Percentiles rank a stretch among this genome's conserved stretches.
phyloP scores from a whole-genome alignment of 2,797 vertebrate genomes.

The Sebastes reedi region DNA sequence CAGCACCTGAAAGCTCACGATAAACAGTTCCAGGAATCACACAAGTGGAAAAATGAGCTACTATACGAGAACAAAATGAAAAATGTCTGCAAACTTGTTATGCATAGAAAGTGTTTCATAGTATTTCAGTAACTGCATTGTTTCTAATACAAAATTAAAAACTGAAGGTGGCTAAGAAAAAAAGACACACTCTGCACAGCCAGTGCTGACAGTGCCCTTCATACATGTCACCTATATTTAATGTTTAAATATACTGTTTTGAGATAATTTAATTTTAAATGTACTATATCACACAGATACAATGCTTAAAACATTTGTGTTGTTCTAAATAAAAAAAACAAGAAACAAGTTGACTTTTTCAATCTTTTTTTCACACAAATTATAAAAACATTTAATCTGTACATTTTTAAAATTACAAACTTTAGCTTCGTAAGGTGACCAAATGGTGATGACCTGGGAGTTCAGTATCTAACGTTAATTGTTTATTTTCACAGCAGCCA shows the following conservation, averaged over 20 bases:
- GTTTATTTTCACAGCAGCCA: neutral
- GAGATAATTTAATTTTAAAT: constrained; percentile 86
- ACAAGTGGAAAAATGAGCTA: constrained; percentile 19
- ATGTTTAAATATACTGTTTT: constrained; percentile 82
- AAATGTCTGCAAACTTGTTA: constrained; percentile 62
- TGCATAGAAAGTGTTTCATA: constrained; percentile 72
- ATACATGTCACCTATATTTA: constrained; percentile 80
- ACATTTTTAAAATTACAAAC: neutral
- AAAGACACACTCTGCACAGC: constrained; percentile 50
- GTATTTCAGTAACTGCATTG: constrained; percentile 70
- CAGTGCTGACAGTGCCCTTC: constrained; percentile 61
- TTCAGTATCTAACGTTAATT: neutral
- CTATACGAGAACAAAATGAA: constrained; percentile 33
- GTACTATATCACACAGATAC: constrained; percentile 83
- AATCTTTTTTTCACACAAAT: constrained; percentile 19
- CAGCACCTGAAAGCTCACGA: constrained; percentile 17
- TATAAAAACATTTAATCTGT: neutral
- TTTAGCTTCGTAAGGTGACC: neutral
- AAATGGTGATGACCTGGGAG: neutral
- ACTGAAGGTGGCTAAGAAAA: constrained; percentile 50
- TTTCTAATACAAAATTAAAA: constrained; percentile 70
- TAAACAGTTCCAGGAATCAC: constrained; percentile 2
- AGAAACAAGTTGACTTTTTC: constrained; percentile 52
- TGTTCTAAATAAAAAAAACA: constrained; percentile 79
- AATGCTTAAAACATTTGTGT: constrained; percentile 81